A percentile compares a stretch with the other conserved stretches of the same genome.
Evolutionary conservation across 2,797 vertebrate species (phyloP).

Genomic region (Helarctos malayanus): DNA sequence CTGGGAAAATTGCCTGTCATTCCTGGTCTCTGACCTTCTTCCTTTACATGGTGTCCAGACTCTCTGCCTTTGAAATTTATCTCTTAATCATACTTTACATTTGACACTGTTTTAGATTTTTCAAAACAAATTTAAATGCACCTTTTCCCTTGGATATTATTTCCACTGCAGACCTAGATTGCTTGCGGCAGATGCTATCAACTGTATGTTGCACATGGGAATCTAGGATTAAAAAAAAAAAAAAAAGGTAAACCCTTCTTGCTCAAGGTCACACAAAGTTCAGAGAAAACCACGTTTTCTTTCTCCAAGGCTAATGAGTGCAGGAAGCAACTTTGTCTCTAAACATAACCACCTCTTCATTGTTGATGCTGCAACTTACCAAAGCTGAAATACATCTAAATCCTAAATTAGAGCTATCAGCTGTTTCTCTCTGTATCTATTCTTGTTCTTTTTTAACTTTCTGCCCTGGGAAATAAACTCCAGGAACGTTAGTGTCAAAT

Average conservation of each 20-base stretch:
- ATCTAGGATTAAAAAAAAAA: neutral
- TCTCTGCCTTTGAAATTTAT: constrained; percentile 69
- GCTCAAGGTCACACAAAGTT: neutral
- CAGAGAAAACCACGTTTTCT: neutral
- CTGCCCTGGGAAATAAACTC: neutral
- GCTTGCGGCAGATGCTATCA: neutral
- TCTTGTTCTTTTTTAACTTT: neutral
- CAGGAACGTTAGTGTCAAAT: constrained; percentile 44
- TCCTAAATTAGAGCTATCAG: neutral
- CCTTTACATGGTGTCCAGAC: constrained; percentile 1
- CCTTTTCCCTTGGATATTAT: constrained; percentile 16
- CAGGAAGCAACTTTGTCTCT: neutral
- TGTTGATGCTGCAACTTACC: neutral
- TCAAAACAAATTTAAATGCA: constrained; percentile 58
- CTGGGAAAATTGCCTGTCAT: constrained; percentile 62
- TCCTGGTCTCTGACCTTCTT: constrained; percentile 68
- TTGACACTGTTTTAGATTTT: constrained; percentile 68
- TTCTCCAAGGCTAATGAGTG: neutral
- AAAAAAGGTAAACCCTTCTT: neutral
- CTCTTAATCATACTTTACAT: constrained; percentile 64
- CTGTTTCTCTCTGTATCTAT: neutral
- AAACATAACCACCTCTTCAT: neutral
- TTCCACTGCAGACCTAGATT: neutral
- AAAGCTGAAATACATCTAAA: neutral
- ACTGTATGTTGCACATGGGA: neutral